phyloP scores from a whole-genome alignment of 2,888 invertebrate species.

The Hemithea aestivaria region DNA sequence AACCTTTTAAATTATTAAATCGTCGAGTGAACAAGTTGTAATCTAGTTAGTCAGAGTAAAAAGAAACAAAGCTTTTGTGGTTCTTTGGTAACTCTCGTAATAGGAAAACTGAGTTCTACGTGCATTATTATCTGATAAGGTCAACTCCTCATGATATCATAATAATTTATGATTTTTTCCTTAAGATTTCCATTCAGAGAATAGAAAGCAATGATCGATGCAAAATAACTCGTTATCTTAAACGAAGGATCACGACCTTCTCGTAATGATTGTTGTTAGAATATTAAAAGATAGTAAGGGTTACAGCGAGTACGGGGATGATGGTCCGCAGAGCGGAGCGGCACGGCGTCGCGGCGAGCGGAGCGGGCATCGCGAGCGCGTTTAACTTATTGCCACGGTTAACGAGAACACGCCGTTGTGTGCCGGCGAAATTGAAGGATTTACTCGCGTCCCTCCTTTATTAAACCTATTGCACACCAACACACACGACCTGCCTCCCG shows the following conservation, averaged over 20 bases:
- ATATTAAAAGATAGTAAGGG: too few relatives aligned
- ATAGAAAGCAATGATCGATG: too few relatives aligned
- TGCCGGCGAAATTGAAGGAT: slow-evolving; percentile 79
- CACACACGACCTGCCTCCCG: slow-evolving; percentile 21
- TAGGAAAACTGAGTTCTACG: too few relatives aligned
- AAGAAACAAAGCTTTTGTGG: background rate
- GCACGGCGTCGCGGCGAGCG: slow-evolving; percentile 34
- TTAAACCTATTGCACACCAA: slow-evolving; percentile 76
- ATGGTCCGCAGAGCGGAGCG: slow-evolving; percentile 30
- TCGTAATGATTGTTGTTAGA: too few relatives aligned
- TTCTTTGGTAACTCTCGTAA: slow-evolving; percentile 2
- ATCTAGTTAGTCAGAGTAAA: background rate
- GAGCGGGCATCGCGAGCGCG: slow-evolving; percentile 51
- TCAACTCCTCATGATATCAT: too few relatives aligned
- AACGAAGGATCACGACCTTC: too few relatives aligned
- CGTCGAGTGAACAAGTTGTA: too few relatives aligned
- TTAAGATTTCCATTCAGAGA: too few relatives aligned
- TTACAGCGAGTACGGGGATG: slow-evolving; percentile 1
- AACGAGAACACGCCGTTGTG: slow-evolving; percentile 78
- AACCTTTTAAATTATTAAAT: slow-evolving; percentile 7
- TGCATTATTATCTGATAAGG: too few relatives aligned
- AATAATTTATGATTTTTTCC: too few relatives aligned
- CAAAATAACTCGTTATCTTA: too few relatives aligned
- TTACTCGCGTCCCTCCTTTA: slow-evolving; percentile 79
- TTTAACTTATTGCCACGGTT: slow-evolving; percentile 79